Conservation (phyloP, 2,113 vertebrate species). For the Takifugu bimaculatus region DNA sequence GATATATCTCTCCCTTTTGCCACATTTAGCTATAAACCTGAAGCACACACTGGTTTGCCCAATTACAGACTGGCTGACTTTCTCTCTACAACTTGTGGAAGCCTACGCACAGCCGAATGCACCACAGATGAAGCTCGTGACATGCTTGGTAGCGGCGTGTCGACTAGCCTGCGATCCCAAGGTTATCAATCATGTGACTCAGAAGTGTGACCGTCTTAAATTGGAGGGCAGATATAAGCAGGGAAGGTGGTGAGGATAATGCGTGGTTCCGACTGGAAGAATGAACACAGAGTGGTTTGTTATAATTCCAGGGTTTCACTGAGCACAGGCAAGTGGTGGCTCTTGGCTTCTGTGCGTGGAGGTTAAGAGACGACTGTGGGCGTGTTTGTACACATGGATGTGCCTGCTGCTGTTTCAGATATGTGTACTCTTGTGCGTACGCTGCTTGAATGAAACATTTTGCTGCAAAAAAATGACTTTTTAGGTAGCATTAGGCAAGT, state of each 20-base stretch:
- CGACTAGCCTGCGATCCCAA: slow-evolving; percentile 37
- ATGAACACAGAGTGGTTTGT: slow-evolving; percentile 51
- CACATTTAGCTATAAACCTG: slow-evolving; percentile 51
- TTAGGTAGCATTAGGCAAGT: background rate
- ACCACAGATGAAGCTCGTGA: slow-evolving; percentile 26
- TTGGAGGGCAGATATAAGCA: slow-evolving; percentile 54
- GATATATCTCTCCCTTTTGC: slow-evolving; percentile 52
- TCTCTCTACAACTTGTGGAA: slow-evolving; percentile 40
- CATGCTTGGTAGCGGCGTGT: slow-evolving; percentile 19
- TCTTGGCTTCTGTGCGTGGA: slow-evolving; percentile 62
- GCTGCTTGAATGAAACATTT: background rate
- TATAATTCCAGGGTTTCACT: slow-evolving; percentile 57
- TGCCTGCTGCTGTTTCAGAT: slow-evolving; percentile 25
- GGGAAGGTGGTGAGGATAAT: slow-evolving; percentile 55
- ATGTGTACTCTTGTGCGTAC: slow-evolving; percentile 5
- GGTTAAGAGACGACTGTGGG: slow-evolving; percentile 33
- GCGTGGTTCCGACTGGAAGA: slow-evolving; percentile 40
- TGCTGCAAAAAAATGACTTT: slow-evolving; percentile 2
- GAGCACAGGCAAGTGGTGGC: slow-evolving; percentile 57
- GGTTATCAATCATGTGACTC: slow-evolving; percentile 47
- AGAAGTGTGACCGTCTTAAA: slow-evolving; percentile 47
- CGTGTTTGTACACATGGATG: slow-evolving; percentile 41
- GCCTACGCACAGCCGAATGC: slow-evolving; percentile 10
- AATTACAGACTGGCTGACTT: slow-evolving; percentile 60
- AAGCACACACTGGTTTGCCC: slow-evolving; percentile 56